These are phyloP conservation scores for Abramis brama DNA, from an alignment of 2,113 vertebrate genomes.

Conservation along the genomic window DNA sequence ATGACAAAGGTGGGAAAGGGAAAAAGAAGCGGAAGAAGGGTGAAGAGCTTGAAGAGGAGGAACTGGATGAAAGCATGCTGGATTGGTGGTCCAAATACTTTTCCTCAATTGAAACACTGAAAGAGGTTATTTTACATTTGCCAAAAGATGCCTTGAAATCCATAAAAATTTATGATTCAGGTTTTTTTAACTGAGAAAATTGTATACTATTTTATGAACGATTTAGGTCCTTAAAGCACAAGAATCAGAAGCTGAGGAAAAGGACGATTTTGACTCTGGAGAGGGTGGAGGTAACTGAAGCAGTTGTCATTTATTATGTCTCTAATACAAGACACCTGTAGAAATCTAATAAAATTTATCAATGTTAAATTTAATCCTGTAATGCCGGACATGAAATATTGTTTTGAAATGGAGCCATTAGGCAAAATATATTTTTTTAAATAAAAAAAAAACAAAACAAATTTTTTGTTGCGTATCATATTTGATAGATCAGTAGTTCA, in stretches of 20 bases:
- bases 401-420: no score
- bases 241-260: conserved; percentile 90
- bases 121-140: conserved; percentile 75
- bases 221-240: conserved; percentile 87
- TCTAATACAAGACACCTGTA: no score
- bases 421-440: no score
- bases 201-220: conserved; percentile 32
- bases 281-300: conserved; percentile 63
- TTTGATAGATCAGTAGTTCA: no score
- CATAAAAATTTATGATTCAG: not conserved
- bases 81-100: conserved; percentile 99
- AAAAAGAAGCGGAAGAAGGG: conserved; percentile 86
- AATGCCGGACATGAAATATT: no score
- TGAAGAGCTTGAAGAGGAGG: conserved; percentile 87
- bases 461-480: no score
- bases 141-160: not conserved
- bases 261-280: conserved; percentile 88
- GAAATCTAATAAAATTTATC: no score
- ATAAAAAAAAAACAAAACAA: no score
- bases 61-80: conserved; percentile 89
- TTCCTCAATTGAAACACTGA: conserved; percentile 93
- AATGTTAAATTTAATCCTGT: no score
- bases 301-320: no score
- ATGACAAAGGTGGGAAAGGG: conserved; percentile 82
- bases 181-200: not conserved